phyloP scores from a whole-genome alignment of 2,113 vertebrate species.

The Erythrocercus mccallii region DNA sequence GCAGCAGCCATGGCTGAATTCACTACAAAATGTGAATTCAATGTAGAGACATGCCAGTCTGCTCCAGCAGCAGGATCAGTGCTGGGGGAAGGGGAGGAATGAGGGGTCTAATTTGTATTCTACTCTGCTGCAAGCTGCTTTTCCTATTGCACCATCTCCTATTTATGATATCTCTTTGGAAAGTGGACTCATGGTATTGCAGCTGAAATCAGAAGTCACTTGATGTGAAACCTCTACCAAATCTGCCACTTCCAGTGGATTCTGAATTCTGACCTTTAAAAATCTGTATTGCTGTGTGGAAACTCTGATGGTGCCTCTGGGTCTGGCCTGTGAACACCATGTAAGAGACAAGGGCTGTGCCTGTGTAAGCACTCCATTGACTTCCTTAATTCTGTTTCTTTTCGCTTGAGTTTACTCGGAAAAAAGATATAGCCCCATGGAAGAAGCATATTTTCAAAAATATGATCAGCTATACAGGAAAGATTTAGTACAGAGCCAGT shows the following conservation, averaged over 20 bases:
- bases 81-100: not conserved
- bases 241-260: not conserved
- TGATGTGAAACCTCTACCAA: not conserved
- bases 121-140: not conserved
- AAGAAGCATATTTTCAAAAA: not conserved
- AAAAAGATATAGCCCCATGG: not conserved
- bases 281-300: accelerated
- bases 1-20: not conserved
- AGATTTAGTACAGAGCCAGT: not conserved
- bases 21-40: not conserved
- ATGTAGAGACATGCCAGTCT: not conserved
- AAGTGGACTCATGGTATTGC: not conserved
- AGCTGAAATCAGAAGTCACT: not conserved
- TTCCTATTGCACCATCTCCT: not conserved
- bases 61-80: not conserved
- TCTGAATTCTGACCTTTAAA: not conserved
- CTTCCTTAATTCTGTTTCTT: not conserved
- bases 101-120: not conserved
- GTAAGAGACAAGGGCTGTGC: not conserved
- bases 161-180: not conserved
- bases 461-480: not conserved
- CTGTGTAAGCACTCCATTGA: not conserved
- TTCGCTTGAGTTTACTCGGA: not conserved
- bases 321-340: not conserved
- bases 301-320: not conserved